Percentiles rank a stretch among this genome's conserved stretches.
Conservation (phyloP, 2,797 vertebrate species). For the Phalloptychus januarius region DNA sequence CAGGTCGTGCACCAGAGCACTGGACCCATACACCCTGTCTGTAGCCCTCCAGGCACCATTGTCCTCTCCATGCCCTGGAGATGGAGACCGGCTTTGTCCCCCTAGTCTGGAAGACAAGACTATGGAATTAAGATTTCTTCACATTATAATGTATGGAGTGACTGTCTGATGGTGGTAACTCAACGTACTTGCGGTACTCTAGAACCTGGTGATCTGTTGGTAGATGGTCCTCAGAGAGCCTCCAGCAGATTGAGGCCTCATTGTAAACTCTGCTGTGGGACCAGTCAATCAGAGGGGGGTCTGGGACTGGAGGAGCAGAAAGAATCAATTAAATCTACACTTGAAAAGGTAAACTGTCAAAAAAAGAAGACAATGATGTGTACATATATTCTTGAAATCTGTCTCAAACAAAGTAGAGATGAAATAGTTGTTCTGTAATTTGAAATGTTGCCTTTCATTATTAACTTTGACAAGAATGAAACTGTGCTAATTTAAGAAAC, state of each 20-base stretch:
- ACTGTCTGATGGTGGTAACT: background rate
- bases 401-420: background rate
- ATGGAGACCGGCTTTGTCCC: conserved; percentile 51
- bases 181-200: conserved; percentile 83
- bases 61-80: conserved; percentile 81
- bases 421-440: conserved; percentile 2
- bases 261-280: conserved; percentile 89
- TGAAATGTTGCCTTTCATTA: conserved; percentile 20
- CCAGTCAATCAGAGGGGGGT: conserved; percentile 90
- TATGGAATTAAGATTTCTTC: background rate
- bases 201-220: conserved; percentile 90
- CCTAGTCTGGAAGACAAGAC: conserved; percentile 44
- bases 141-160: background rate
- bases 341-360: background rate
- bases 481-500: conserved; percentile 27
- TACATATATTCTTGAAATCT: background rate
- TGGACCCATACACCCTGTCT: conserved; percentile 81
- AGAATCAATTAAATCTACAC: background rate
- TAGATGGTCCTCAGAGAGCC: conserved; percentile 83
- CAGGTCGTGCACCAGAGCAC: conserved; percentile 84
- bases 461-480: conserved; percentile 31
- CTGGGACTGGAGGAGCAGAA: conserved; percentile 78
- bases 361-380: background rate
- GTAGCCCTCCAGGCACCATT: conserved; percentile 80
- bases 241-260: conserved; percentile 90